These are phyloP conservation scores for Fragum sueziense DNA, from an alignment of 2,888 invertebrate species.

Conservation along the genomic window DNA sequence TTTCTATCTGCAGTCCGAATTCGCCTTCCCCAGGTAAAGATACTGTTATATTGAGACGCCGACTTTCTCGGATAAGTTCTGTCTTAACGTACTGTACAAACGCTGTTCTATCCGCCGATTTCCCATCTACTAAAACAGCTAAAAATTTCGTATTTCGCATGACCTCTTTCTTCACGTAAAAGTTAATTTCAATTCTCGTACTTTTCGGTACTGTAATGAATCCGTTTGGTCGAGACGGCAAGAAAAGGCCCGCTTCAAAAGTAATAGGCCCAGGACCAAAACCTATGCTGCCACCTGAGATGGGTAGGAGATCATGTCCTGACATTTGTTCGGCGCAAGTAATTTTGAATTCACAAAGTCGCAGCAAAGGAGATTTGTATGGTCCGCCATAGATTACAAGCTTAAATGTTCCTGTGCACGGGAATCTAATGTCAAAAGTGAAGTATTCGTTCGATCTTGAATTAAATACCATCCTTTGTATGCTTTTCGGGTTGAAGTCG, in stretches of 20 bases:
- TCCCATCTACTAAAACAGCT: constrained; percentile 23
- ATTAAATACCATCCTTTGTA: constrained; percentile 54
- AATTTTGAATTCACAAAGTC: constrained; percentile 57
- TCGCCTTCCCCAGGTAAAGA: constrained; percentile 42
- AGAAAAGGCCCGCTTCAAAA: constrained; percentile 48
- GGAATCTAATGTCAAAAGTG: constrained; percentile 57
- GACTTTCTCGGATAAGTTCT: background rate
- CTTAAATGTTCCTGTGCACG: constrained; percentile 50
- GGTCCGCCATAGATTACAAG: constrained; percentile 59
- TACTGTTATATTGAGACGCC: constrained; percentile 28
- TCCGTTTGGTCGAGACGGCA: constrained; percentile 59
- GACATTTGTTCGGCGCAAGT: constrained; percentile 37
- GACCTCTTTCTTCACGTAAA: constrained; percentile 36
- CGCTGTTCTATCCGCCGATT: background rate
- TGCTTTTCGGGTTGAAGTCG: constrained; percentile 7
- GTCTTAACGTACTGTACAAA: background rate
- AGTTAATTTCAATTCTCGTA: constrained; percentile 42
- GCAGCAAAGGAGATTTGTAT: constrained; percentile 41
- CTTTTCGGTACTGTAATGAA: constrained; percentile 37
- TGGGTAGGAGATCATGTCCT: constrained; percentile 41
- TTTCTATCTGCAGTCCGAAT: constrained; percentile 43
- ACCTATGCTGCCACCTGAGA: constrained; percentile 48
- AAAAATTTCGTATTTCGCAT: constrained; percentile 17
- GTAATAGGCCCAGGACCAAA: constrained; percentile 60
- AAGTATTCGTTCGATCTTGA: constrained; percentile 53